Base-by-base conservation (phyloP, 2,113 vertebrate genomes). In the Otis tarda region DNA sequence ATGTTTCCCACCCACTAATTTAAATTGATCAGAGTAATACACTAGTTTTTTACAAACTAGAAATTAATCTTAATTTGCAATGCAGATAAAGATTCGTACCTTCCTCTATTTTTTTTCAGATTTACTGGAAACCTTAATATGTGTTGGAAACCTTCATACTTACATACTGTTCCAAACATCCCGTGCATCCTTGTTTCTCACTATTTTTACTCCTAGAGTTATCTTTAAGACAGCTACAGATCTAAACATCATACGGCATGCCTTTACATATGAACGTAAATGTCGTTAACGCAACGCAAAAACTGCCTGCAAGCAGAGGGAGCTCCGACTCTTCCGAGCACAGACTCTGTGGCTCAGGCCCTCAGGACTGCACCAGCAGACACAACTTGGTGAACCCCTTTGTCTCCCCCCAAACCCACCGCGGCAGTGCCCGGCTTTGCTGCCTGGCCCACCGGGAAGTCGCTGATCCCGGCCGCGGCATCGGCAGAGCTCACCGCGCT, bases 251-350 rank as follows among this genome's bases (percentile, higher is more conserved):
- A 13, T 1, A 5, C 6, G 35, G 25, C 25, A 10, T 7, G 53
- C 67, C 68, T 41, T 5, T 43, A 10, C 25, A 2, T 11, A 13
- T 24, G 5, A 6, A 9, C 1, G 31, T 9, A 23, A 12, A 14
- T 5, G 31, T 30, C 27, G 77, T 64, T 68, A 83, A 27, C 0
- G 1, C 2, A 5, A 5, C 9, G 3, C 9, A 31, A 4, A 86
- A 85, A 80, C 25, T 90, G 76, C 76, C 71, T 83, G 89, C 94
- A 95, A 73, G 91, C 80, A 96, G 92, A 95, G 95, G 95, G 95
- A 96, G 93, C 95, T 95, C 35, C 63, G 87, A 9, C 92, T 86
- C 94, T 90, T 41, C 65, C 14, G 6, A 27, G 75, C 47, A 45
- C 41, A 35, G 45, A 2, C 55, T 23, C n/a, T 1, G 4, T 1